Percentiles rank a stretch among this genome's conserved stretches.
phyloP scores from a whole-genome alignment of 1,140 invertebrate species.

The Drosophila saltans region DNA sequence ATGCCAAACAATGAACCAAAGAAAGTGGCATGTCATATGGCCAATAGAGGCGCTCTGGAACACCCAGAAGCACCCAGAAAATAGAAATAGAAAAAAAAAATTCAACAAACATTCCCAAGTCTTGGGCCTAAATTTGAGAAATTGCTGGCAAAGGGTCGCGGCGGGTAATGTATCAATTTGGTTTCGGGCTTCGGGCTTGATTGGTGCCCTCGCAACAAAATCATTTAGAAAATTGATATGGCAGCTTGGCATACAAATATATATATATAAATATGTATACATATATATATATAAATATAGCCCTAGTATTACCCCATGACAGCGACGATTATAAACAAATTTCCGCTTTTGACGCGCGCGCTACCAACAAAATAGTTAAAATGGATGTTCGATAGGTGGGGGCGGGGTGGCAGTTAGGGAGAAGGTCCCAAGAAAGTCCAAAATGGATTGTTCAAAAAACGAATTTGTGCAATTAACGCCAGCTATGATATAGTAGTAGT shows the following conservation, averaged over 20 bases:
- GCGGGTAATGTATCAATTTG: slow-evolving; percentile 78
- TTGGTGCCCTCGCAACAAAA: slow-evolving; percentile 65
- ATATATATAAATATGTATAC: slow-evolving; percentile 10
- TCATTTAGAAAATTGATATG: slow-evolving; percentile 77
- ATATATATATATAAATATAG: slow-evolving; percentile 39
- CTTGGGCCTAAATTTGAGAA: slow-evolving; percentile 62
- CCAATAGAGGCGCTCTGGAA: slow-evolving; percentile 51
- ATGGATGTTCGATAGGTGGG: slow-evolving; percentile 1
- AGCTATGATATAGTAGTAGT: slow-evolving; percentile 6
- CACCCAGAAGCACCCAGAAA: slow-evolving; percentile 63
- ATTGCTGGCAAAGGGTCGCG: slow-evolving; percentile 34
- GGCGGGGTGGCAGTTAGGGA: neutral
- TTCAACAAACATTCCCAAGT: slow-evolving; percentile 2
- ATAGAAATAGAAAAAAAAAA: slow-evolving; percentile 25
- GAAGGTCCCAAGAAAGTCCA: slow-evolving; percentile 62
- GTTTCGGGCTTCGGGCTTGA: slow-evolving; percentile 50
- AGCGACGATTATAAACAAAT: slow-evolving; percentile 80
- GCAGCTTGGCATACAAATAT: slow-evolving; percentile 47
- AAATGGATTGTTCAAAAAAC: slow-evolving; percentile 70
- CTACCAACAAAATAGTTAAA: slow-evolving; percentile 15
- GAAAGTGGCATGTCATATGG: slow-evolving; percentile 79
- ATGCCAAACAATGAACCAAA: slow-evolving; percentile 47
- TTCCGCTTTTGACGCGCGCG: slow-evolving; percentile 77
- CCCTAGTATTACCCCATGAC: slow-evolving; percentile 52
- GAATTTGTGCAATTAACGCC: slow-evolving; percentile 79